Percentiles rank a stretch among this genome's conserved stretches.
These are phyloP conservation scores for Metacarcinus magister DNA, from an alignment of 2,888 invertebrate genomes.

Conservation along the genomic window DNA sequence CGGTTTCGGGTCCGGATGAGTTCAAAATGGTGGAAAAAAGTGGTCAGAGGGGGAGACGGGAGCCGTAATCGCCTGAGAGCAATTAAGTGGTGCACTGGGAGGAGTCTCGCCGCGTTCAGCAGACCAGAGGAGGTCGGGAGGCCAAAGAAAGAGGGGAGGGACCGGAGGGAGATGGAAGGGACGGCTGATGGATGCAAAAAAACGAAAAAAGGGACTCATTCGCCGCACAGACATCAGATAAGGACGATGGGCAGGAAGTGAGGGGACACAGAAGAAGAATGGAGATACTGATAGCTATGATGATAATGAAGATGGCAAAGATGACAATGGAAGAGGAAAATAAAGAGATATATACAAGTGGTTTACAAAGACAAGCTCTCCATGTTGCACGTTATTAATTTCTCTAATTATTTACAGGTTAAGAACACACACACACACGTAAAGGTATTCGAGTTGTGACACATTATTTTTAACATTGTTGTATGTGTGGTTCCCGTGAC, in stretches of 20 bases:
- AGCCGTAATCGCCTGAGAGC: conserved; percentile 58
- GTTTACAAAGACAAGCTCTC: not conserved
- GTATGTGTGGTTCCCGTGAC: not conserved
- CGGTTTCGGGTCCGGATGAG: conserved; percentile 9
- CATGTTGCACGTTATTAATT: not conserved
- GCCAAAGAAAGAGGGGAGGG: conserved; percentile 52
- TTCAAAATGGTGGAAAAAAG: conserved; percentile 49
- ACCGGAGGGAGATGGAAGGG: conserved; percentile 47
- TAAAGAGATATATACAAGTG: not conserved
- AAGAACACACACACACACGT: not conserved
- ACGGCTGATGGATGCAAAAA: conserved; percentile 55
- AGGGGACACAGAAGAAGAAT: not conserved
- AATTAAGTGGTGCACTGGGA: conserved; percentile 62
- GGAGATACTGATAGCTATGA: not conserved
- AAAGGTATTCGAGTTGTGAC: not conserved
- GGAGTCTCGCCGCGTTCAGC: conserved; percentile 60
- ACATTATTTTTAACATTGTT: not conserved
- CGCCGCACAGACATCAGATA: conserved; percentile 27
- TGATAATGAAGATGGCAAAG: conserved; percentile 12
- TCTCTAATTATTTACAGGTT: not conserved
- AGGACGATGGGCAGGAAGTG: not conserved
- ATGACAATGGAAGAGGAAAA: not conserved
- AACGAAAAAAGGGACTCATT: not conserved
- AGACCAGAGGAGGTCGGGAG: conserved; percentile 54
- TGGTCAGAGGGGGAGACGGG: conserved; percentile 44